Evolutionary conservation across 2,888 invertebrate species (phyloP).

Genomic region (Pterostichus niger): DNA sequence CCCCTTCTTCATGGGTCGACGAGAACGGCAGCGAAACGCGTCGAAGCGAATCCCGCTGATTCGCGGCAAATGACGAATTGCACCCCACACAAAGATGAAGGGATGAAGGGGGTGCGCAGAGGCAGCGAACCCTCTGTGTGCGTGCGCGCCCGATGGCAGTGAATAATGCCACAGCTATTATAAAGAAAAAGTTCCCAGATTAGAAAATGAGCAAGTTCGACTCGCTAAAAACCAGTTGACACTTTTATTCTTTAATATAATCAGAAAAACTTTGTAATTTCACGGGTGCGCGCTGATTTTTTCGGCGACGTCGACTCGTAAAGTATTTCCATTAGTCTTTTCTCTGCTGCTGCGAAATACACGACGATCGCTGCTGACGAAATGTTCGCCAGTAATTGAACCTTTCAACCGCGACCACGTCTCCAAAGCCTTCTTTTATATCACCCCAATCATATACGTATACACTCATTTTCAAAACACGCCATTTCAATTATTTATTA

Average conservation of each 20-base stretch:
- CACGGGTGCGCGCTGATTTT: constrained; percentile 72
- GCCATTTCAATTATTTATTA: no score
- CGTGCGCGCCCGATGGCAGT: constrained; percentile 56
- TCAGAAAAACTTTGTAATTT: constrained; percentile 73
- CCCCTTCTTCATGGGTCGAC: constrained; percentile 48
- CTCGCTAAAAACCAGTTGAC: constrained; percentile 69
- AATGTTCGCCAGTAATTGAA: constrained; percentile 49
- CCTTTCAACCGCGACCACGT: constrained; percentile 32
- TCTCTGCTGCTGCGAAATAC: constrained; percentile 40
- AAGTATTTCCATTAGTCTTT: constrained; percentile 72
- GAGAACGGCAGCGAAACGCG: constrained; percentile 7
- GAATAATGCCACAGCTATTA: constrained; percentile 67
- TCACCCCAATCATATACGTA: not conserved
- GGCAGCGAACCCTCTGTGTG: constrained; percentile 2
- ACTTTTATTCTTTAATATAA: constrained; percentile 72
- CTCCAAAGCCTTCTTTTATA: constrained; percentile 31
- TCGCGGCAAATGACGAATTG: constrained; percentile 58
- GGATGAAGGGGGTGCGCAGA: not conserved
- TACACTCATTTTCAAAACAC: not conserved
- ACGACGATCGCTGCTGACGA: constrained; percentile 45
- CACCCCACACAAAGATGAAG: not conserved
- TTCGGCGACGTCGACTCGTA: constrained; percentile 71
- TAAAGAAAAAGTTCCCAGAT: constrained; percentile 68
- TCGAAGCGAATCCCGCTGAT: constrained; percentile 51
- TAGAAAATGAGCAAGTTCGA: constrained; percentile 69